Evolutionary conservation across 2,113 vertebrate species (phyloP).

Genomic region (Dipodomys spectabilis): DNA sequence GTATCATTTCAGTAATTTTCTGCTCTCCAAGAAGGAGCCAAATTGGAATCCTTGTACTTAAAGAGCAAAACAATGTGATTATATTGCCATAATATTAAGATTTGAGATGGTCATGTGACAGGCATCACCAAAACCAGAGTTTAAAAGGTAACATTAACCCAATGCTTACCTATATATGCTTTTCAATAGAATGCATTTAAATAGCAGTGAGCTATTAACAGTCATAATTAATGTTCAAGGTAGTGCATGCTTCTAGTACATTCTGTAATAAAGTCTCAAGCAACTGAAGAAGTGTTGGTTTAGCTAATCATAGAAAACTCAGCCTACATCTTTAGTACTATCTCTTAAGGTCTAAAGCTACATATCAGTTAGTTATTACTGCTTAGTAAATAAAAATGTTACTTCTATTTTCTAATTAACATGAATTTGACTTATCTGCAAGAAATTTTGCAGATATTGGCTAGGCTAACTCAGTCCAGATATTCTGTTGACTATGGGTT

Average conservation of each 20-base stretch:
- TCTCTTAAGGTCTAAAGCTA: neutral
- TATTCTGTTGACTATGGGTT: neutral
- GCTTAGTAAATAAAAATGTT: neutral
- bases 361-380: neutral
- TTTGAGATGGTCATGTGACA: slow-evolving; percentile 52
- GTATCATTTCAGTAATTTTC: slow-evolving; percentile 65
- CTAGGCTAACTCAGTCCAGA: neutral
- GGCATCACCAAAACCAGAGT: slow-evolving; percentile 31
- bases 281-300: neutral
- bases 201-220: slow-evolving; percentile 16
- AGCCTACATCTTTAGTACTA: neutral
- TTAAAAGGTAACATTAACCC: slow-evolving; percentile 51
- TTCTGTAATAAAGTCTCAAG: neutral
- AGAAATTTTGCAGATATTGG: neutral
- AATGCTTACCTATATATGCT: slow-evolving; percentile 39
- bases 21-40: slow-evolving; percentile 64
- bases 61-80: slow-evolving; percentile 72
- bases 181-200: slow-evolving; percentile 19
- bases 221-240: neutral
- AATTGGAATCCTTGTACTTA: slow-evolving; percentile 71
- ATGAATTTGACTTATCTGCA: neutral
- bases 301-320: no score
- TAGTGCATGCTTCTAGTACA: neutral
- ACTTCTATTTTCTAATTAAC: neutral
- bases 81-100: slow-evolving; percentile 61